Percentiles rank a stretch among this genome's conserved stretches.
Evolutionary conservation across 2,888 invertebrate species (phyloP).

Genomic region (Thysanoteuthis rhombus): DNA sequence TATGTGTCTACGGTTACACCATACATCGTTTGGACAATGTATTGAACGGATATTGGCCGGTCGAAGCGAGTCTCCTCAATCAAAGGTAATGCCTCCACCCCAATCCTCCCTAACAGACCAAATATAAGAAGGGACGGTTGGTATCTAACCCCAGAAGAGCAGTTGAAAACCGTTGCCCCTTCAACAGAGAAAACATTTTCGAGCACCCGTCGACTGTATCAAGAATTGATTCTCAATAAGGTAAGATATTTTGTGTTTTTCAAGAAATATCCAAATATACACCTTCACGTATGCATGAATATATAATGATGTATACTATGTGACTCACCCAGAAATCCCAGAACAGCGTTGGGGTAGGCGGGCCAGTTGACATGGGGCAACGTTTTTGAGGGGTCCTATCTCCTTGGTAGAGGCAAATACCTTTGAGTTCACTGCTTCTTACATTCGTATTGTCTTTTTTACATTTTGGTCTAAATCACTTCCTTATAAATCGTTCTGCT

Average conservation of each 20-base stretch:
- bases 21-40: background rate
- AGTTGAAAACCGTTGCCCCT: background rate
- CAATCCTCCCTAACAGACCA: background rate
- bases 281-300: background rate
- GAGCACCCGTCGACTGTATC: background rate
- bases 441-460: too few relatives aligned
- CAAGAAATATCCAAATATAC: background rate
- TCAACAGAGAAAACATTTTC: background rate
- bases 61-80: background rate
- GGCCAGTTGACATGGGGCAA: too few relatives aligned
- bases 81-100: background rate
- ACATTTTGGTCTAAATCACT: too few relatives aligned
- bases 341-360: too few relatives aligned
- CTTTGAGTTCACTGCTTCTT: too few relatives aligned
- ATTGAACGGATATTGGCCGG: background rate
- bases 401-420: too few relatives aligned
- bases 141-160: background rate
- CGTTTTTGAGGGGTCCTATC: too few relatives aligned
- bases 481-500: too few relatives aligned
- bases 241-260: background rate
- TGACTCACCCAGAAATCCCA: background rate
- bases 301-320: background rate
- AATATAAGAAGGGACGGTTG: background rate
- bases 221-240: background rate
- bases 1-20: background rate